Base-by-base conservation (phyloP, 2,888 invertebrate genomes). In the Perdita meconis region DNA sequence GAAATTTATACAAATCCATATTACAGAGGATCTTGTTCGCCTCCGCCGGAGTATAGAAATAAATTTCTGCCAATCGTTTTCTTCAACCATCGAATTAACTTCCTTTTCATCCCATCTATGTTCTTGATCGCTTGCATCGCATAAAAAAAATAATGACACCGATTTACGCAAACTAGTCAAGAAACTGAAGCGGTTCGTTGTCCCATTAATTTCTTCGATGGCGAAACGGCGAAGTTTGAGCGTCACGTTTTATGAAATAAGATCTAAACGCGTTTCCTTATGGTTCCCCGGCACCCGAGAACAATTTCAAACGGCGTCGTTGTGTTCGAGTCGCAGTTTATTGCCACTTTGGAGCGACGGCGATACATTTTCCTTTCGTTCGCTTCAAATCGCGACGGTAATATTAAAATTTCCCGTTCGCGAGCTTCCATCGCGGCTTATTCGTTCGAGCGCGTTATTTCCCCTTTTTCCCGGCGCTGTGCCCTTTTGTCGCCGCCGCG, bases 401-500 rank as follows among this genome's bases (percentile, higher is more conserved):
- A 78, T 78, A 78, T 78, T 78, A 78, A 78, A 78, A 57, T 78
- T 44, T 71, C 66, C 71, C 50, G 78, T 78, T 79, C 79, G 60
- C 78, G 72, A 67, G 67, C 65, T 69, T 65, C 78, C 26, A 30
- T 16, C 57, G 42, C 44, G 71, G 59, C 67, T 79, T 64, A 64
- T 64, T 73, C 73, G 68, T 55, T 65, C 65, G 42, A 56, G 50
- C 67, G 38, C 63, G 79, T 67, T 67, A 61, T 66, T 80, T 67
- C 70, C 67, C 70, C n/a, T n/a, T n/a, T 59, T 44, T 44, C 16
- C 61, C 80, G 51, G 19, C 50, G 16, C 19, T 24, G 16, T 70
- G 2, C 19, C 68, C 74, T 40, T 60, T 42, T 42, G 50, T 26
- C 42, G 47, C 36, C n/a, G 57, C 34, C 77, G 2, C 65, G 55